phyloP scores from a whole-genome alignment of 2,888 invertebrate species.

The Polymixis lichenea region DNA sequence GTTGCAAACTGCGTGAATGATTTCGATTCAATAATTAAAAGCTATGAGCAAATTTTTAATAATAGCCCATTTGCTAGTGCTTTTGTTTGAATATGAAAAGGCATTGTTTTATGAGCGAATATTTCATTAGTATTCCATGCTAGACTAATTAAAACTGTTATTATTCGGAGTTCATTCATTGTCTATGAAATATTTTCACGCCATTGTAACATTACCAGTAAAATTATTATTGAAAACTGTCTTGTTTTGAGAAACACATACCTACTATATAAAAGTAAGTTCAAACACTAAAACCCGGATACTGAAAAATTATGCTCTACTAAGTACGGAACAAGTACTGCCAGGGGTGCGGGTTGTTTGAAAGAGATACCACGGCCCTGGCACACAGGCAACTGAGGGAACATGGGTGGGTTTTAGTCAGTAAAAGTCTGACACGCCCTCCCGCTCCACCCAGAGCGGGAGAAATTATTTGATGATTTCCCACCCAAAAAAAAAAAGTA shows the following conservation, averaged over 20 bases:
- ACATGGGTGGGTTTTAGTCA: too few species aligned
- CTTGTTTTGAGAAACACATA: not conserved
- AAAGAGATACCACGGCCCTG: too few species aligned
- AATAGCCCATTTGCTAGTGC: constrained; percentile 18
- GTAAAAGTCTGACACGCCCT: too few species aligned
- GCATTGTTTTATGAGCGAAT: constrained; percentile 41
- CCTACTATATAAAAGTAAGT: not conserved
- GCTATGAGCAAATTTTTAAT: constrained; percentile 26
- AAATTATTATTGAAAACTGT: not conserved
- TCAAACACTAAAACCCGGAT: too few species aligned
- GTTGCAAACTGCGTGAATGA: constrained; percentile 16
- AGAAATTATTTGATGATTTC: too few species aligned
- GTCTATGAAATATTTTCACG: not conserved
- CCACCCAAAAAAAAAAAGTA: too few species aligned
- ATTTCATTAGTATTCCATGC: constrained; percentile 27
- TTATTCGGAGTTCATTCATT: constrained; percentile 12
- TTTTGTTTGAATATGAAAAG: constrained; percentile 44
- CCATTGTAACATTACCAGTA: not conserved
- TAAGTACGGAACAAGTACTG: too few species aligned
- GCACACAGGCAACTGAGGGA: too few species aligned
- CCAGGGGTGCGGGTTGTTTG: too few species aligned
- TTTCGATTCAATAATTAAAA: constrained; percentile 7
- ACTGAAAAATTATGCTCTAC: too few species aligned
- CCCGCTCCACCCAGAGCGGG: too few species aligned
- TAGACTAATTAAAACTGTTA: constrained; percentile 24